These are phyloP conservation scores for Crenuchus spilurus DNA, from an alignment of 2,797 vertebrate genomes.

Conservation along the genomic window DNA sequence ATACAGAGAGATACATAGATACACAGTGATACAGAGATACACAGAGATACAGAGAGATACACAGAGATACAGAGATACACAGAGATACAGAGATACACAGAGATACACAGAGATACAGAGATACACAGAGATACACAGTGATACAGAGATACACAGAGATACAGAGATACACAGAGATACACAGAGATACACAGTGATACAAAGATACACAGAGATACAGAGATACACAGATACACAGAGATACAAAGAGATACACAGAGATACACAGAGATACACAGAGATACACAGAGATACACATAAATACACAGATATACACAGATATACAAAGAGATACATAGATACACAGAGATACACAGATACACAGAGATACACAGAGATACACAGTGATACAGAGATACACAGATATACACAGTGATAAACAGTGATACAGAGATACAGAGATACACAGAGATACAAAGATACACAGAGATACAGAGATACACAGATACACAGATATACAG, in stretches of 20 bases:
- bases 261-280: too few relatives aligned
- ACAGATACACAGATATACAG: neutral
- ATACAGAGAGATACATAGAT: neutral
- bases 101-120: too few relatives aligned
- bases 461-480: too few relatives aligned
- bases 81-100: too few relatives aligned
- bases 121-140: conserved; percentile 1
- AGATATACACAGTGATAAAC: conserved; percentile 18
- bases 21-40: neutral
- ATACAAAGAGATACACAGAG: too few relatives aligned
- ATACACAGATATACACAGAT: conserved; percentile 8
- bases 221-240: conserved; percentile 21
- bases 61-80: conserved; percentile 21
- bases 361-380: conserved; percentile 2
- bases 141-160: neutral
- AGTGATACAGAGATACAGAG: too few relatives aligned
- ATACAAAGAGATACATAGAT: neutral
- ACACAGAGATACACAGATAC: neutral
- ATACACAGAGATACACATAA: too few relatives aligned
- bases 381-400: neutral
- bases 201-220: neutral
- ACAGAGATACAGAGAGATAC: neutral
- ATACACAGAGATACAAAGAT: too few relatives aligned
- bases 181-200: neutral
- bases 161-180: neutral